Conservation (phyloP, 1,140 invertebrate species). For the Drosophila lowei region DNA sequence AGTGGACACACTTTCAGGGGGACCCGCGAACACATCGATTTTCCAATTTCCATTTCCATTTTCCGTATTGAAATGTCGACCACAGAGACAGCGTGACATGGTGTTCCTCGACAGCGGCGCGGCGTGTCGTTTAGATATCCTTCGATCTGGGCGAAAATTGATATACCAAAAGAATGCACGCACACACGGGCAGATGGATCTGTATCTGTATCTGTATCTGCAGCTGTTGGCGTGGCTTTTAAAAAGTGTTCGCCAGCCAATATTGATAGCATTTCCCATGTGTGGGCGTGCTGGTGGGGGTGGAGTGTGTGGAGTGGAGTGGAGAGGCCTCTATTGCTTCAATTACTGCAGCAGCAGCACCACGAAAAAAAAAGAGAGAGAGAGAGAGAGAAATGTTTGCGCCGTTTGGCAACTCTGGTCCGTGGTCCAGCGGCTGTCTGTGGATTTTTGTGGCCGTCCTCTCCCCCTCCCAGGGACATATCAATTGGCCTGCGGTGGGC, state of each 20-base stretch:
- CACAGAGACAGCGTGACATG: conserved; percentile 43
- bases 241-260: conserved; percentile 72
- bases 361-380: conserved; percentile 12
- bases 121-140: conserved; percentile 45
- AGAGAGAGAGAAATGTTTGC: conserved; percentile 15
- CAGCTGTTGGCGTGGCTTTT: conserved; percentile 47
- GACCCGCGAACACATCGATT: conserved; percentile 38
- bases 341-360: conserved; percentile 50
- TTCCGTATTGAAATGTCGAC: conserved; percentile 38
- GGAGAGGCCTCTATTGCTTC: conserved; percentile 59
- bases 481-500: conserved; percentile 31
- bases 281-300: conserved; percentile 1
- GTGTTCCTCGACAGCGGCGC: conserved; percentile 36
- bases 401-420: conserved; percentile 51
- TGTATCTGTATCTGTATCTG: conserved; percentile 38
- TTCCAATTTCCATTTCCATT: conserved; percentile 52
- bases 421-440: conserved; percentile 9
- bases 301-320: conserved; percentile 5
- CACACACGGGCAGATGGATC: neutral
- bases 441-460: conserved; percentile 10
- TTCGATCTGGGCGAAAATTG: conserved; percentile 55
- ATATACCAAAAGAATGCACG: conserved; percentile 60
- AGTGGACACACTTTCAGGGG: conserved; percentile 31
- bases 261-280: conserved; percentile 74
- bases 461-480: conserved; percentile 2